A percentile compares a stretch with the other conserved stretches of the same genome.
phyloP scores from a whole-genome alignment of 1,140 invertebrate species.

The Akabosia matsudoensis region DNA sequence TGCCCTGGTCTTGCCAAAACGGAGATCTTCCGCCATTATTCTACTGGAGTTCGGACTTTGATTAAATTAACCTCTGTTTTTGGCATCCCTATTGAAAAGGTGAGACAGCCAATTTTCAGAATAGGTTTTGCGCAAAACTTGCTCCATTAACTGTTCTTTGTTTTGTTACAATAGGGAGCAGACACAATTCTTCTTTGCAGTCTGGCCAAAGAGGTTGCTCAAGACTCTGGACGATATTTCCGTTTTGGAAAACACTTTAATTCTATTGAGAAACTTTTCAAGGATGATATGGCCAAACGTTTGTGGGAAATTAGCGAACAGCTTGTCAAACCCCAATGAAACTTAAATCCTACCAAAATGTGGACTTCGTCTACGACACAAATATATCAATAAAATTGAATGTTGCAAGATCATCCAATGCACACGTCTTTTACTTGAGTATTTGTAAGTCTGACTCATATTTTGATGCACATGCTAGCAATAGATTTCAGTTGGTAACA shows the following conservation, averaged over 20 bases:
- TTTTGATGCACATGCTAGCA: too few species aligned
- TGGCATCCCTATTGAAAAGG: constrained; percentile 11
- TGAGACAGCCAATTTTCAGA: constrained; percentile 39
- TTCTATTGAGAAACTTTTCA: constrained; percentile 48
- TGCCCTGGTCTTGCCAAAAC: constrained; percentile 58
- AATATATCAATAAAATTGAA: too few species aligned
- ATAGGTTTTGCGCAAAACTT: constrained; percentile 33
- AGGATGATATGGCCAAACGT: constrained; percentile 48
- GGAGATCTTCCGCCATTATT: constrained; percentile 52
- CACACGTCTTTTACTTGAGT: too few species aligned
- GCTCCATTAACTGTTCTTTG: constrained; percentile 20
- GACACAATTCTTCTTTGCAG: constrained; percentile 52
- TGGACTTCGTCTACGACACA: too few species aligned
- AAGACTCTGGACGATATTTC: constrained; percentile 49
- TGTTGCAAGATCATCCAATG: too few species aligned
- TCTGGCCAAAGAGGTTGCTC: constrained; percentile 48
- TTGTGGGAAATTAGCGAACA: constrained; percentile 53
- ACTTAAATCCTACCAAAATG: too few species aligned
- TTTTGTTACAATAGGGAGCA: constrained; percentile 48
- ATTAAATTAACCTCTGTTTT: background rate
- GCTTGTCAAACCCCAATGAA: too few species aligned
- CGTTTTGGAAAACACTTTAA: constrained; percentile 50
- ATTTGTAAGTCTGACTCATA: too few species aligned
- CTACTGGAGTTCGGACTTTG: constrained; percentile 26
- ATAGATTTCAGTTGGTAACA: too few species aligned